Base-by-base conservation (phyloP, 2,888 invertebrate species). In the Gordius sp. region DNA sequence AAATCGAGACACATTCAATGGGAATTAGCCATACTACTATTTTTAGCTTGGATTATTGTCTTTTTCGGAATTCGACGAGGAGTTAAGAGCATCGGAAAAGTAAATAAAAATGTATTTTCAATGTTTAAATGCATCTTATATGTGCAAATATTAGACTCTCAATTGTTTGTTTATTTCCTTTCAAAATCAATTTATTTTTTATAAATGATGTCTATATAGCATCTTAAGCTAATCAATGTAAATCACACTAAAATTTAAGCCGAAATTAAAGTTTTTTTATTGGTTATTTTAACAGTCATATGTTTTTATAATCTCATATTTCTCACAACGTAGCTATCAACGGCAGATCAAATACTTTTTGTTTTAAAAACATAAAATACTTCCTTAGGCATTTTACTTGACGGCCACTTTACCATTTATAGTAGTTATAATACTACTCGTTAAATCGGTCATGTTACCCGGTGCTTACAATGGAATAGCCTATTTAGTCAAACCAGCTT, bases 51-150 rank as follows among this genome's bases (percentile, higher is more conserved):
- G 58, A 8, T 58, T 24, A 58, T 58, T 28, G 28, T 58, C 2
- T 58, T 58, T 58, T 26, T 58, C 18, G 24, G 20, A 2, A 23
- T 58, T 20, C 28, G 57, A 25, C 24, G 26, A 25, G 58, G 58
- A 2, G 27, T 58, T n/a, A 58, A 58, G 26, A 58, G 58, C 20
- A 23, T 58, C 2, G 58, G 58, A 25, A 58, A 58, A 58, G 57
- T 57, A 28, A 54, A 8, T 26, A 26, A 54, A 47, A 20, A 47
- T n/a, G 23, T 47, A 47, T n/a, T n/a, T 47, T n/a, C 23, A n/a
- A 8, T 8, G 39, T 33, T 33, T 33, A 33, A 8, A 33, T 33
- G 8, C n/a, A n/a, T n/a, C n/a, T n/a, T n/a, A n/a, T n/a, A n/a
- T n/a, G n/a, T n/a, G n/a, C n/a, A n/a, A n/a, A n/a, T n/a, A n/a